phyloP scores from a whole-genome alignment of 2,797 vertebrate species.

The Rhinoraja longicauda region DNA sequence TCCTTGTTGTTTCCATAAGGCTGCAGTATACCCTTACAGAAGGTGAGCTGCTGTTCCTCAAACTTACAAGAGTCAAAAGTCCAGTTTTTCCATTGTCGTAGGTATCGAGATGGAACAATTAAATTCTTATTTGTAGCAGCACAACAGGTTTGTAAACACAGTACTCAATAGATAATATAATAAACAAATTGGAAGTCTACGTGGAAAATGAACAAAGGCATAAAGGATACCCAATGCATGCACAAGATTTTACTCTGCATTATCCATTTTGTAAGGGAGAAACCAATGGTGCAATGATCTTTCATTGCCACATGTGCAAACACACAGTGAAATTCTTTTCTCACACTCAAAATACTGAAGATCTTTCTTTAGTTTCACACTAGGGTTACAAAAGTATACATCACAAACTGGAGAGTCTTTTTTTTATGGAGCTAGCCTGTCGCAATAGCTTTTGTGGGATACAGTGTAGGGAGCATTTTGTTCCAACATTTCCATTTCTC shows the following conservation, averaged over 20 bases:
- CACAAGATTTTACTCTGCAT: not conserved
- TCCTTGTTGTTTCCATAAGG: too few relatives aligned
- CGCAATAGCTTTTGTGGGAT: constrained; percentile 4
- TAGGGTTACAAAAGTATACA: not conserved
- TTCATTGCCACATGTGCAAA: too few relatives aligned
- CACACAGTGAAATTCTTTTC: too few relatives aligned
- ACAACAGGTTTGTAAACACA: too few relatives aligned
- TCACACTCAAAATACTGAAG: not conserved
- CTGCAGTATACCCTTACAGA: too few relatives aligned
- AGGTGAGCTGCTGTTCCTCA: too few relatives aligned
- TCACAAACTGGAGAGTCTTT: not conserved
- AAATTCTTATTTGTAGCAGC: too few relatives aligned
- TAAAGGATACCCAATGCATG: not conserved
- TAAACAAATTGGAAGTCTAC: not conserved
- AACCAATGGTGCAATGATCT: not conserved
- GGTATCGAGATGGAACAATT: too few relatives aligned
- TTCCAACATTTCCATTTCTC: constrained; percentile 17
- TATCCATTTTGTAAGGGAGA: not conserved
- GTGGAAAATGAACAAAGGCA: not conserved
- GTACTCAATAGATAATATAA: too few relatives aligned
- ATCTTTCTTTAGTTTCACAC: not conserved
- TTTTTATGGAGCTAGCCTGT: not conserved
- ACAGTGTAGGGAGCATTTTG: not conserved
- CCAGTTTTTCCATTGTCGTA: too few relatives aligned
- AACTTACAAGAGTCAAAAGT: too few relatives aligned